Percentiles rank a stretch among this genome's conserved stretches.
phyloP scores from a whole-genome alignment of 1,140 invertebrate species.

The Parasteatoda tepidariorum region DNA sequence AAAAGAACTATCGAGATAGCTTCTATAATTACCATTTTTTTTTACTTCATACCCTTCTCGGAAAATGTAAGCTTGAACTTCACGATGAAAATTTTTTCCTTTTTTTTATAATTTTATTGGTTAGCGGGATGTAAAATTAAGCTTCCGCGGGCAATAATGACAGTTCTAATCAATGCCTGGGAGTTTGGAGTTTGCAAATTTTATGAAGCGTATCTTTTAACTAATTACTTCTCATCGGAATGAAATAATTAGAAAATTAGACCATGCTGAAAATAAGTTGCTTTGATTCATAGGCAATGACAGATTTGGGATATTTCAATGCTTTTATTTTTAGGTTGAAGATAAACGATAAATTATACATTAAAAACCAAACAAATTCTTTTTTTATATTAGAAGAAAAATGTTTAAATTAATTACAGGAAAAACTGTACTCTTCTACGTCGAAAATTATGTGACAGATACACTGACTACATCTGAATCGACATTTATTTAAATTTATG shows the following conservation, averaged over 20 bases:
- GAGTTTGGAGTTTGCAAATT: conserved; percentile 36
- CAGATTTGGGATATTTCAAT: conserved; percentile 9
- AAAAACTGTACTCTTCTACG: no score
- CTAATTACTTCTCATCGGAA: conserved; percentile 56
- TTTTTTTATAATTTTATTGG: conserved; percentile 32
- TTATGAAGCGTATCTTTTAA: conserved; percentile 58
- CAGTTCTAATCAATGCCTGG: conserved; percentile 53
- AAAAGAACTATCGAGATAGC: conserved; percentile 44
- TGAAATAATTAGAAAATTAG: conserved; percentile 60
- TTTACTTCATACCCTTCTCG: conserved; percentile 3
- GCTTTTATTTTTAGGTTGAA: no score
- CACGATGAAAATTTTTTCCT: neutral
- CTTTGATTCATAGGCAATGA: conserved; percentile 16
- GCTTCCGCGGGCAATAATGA: conserved; percentile 49
- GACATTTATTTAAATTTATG: no score
- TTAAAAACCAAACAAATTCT: no score
- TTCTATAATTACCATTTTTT: conserved; percentile 52
- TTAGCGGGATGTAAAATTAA: conserved; percentile 51
- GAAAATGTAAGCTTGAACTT: neutral
- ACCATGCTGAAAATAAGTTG: conserved; percentile 39
- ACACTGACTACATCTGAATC: no score
- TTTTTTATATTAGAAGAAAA: no score
- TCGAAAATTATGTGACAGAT: no score
- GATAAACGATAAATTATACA: no score
- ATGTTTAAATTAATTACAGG: no score